Evolutionary conservation across 1,140 invertebrate species (phyloP), one percentile per base, ranked within the genome.

Genomic region (Drosophila varians): DNA sequence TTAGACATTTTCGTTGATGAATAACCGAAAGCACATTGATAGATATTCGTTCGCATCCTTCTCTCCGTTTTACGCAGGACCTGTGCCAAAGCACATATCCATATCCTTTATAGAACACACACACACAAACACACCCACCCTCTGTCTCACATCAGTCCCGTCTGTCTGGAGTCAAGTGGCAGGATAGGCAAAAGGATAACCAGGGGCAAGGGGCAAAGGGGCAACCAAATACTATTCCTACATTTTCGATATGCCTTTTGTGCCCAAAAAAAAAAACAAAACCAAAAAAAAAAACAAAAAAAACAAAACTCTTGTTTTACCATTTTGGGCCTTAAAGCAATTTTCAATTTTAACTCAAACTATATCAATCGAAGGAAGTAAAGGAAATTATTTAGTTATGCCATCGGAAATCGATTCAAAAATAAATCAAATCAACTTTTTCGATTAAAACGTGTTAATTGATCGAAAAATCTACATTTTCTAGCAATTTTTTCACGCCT

Each of bases 1-100:
- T 86, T 86, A 82, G 82, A 86, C 82, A 86, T 86, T 86, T 86
- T 77, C 82, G 82, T 82, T 86, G 82, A 86, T 86, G 82, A 86
- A 86, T 87, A 87, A 87, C 77, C 77, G 74, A 80, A 75, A 87
- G 77, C 82, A 76, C 76, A 86, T 86, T 86, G 80, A 86, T 86
- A 86, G 80, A 86, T 86, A 86, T 84, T 76, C 60, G 38, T 18
- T 26, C 42, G 34, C 53, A 47, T 55, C 16, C 46, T 26, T 31
- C 9, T 31, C 9, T 28, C 18, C 3, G 2, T 49, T 40, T 42
- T 40, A 61, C 38, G 38, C 58, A 49, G 36, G 19, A 66, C 26
- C 36, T 65, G 58, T 19, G 21, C 45, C 23, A n/a, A 19, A 40
- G 25, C 25, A 65, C 28, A 62, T 65, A 48, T 43, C 14, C 31